Percentiles rank a stretch among this genome's conserved stretches.
phyloP scores from a whole-genome alignment of 2,113 vertebrate species.

The Mungos mungo region DNA sequence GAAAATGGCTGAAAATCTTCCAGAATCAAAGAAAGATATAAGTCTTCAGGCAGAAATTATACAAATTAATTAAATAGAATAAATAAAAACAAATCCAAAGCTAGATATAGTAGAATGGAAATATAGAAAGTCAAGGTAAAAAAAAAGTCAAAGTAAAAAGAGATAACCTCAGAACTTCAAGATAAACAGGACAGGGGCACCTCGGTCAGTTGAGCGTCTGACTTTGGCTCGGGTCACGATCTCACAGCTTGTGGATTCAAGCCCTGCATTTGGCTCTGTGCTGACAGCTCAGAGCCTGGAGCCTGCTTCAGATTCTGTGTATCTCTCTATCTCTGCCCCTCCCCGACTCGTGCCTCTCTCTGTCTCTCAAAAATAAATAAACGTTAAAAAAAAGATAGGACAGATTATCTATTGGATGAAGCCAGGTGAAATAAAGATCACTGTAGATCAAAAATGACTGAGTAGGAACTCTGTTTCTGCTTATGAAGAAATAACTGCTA shows the following conservation, averaged over 20 bases:
- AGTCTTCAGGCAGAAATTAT: not conserved
- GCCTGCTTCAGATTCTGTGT: no score
- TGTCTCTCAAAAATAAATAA: no score
- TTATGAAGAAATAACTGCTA: not conserved
- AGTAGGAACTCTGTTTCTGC: not conserved
- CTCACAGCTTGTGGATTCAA: no score
- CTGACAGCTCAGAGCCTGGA: no score
- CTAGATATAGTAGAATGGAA: not conserved
- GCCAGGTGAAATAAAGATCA: not conserved
- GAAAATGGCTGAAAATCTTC: not conserved
- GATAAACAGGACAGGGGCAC: not conserved
- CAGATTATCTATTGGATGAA: not conserved
- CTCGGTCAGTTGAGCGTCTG: no score
- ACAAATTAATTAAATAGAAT: not conserved
- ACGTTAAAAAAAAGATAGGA: not conserved
- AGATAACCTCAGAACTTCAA: constrained; percentile 38
- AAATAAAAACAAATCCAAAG: not conserved
- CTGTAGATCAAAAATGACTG: not conserved
- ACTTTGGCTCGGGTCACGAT: no score
- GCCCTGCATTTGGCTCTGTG: no score
- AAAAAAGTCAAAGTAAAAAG: not conserved
- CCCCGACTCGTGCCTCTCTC: no score
- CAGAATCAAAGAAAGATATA: not conserved
- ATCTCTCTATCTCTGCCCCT: no score
- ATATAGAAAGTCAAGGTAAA: not conserved